Percentiles rank a stretch among this genome's conserved stretches.
These are phyloP conservation scores for Embidobia sp. DNA, from an alignment of 2,888 invertebrate species.

Conservation along the genomic window DNA sequence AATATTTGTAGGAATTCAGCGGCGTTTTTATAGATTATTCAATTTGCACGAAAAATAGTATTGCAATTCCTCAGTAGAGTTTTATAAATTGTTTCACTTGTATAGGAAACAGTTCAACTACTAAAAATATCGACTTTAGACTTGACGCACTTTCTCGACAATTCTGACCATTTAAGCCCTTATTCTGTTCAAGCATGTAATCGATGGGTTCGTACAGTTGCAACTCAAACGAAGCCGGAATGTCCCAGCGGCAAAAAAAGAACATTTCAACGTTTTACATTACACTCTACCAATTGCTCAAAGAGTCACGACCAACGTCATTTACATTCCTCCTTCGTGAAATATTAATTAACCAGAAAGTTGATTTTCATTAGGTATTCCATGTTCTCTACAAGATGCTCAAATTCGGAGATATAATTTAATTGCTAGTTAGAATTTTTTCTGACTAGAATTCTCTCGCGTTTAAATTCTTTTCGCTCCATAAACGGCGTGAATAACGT, in stretches of 20 bases:
- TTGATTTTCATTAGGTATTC: background rate
- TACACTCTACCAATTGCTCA: slow-evolving; percentile 5
- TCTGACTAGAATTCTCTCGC: too few relatives aligned
- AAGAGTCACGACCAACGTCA: slow-evolving; percentile 13
- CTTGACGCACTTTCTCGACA: slow-evolving; percentile 27
- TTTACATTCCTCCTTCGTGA: slow-evolving; percentile 3
- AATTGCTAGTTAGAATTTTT: background rate
- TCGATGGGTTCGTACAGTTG: slow-evolving; percentile 42
- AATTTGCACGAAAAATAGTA: background rate
- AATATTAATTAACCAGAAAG: slow-evolving; percentile 3
- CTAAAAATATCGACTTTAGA: slow-evolving; percentile 42
- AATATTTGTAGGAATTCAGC: too few relatives aligned
- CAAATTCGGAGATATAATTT: too few relatives aligned
- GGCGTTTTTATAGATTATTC: too few relatives aligned
- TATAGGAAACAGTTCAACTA: slow-evolving; percentile 5
- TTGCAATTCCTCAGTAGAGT: background rate
- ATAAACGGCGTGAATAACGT: background rate
- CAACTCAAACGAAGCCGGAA: slow-evolving; percentile 14
- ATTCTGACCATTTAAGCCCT: slow-evolving; percentile 35
- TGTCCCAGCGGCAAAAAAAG: slow-evolving; percentile 13
- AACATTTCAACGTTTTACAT: slow-evolving; percentile 12
- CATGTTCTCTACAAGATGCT: background rate
- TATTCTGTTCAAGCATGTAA: slow-evolving; percentile 41
- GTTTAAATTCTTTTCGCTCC: background rate
- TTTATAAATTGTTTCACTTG: slow-evolving; percentile 30